Conservation (phyloP, 1,140 invertebrate genomes). For the Dinoponera quadriceps region DNA sequence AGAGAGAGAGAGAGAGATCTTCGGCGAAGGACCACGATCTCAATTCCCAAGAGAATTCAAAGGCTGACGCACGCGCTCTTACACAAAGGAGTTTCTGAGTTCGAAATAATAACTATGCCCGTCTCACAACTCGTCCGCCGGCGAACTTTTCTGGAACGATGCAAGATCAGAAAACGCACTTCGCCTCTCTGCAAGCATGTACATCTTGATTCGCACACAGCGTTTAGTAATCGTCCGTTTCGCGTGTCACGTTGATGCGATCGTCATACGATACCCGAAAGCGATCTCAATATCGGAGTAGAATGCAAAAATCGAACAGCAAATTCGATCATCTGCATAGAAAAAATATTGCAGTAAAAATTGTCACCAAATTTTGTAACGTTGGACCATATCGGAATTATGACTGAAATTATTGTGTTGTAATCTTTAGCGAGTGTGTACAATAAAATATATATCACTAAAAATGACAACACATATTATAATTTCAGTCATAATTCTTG, state of each 20-base stretch:
- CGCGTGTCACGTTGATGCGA: background rate
- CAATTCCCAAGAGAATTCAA: constrained; percentile 35
- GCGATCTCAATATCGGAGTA: background rate
- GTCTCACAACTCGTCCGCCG: constrained; percentile 12
- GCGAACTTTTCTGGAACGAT: constrained; percentile 9
- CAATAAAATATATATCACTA: too few relatives aligned
- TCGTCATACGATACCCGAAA: background rate
- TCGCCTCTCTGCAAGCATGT: background rate
- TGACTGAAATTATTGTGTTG: too few relatives aligned
- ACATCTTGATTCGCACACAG: background rate
- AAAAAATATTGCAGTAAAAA: too few relatives aligned
- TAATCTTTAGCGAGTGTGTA: too few relatives aligned
- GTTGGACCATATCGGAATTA: too few relatives aligned
- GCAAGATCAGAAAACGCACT: background rate
- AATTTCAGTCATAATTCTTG: too few relatives aligned
- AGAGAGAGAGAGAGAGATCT: constrained; percentile 14
- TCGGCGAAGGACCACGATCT: background rate
- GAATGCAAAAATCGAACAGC: background rate
- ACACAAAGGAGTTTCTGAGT: constrained; percentile 35
- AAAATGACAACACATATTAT: too few relatives aligned
- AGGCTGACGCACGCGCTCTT: background rate
- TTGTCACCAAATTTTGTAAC: too few relatives aligned
- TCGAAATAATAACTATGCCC: constrained; percentile 47
- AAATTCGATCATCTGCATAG: too few relatives aligned
- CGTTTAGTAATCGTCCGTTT: background rate